Evolutionary conservation across 2,888 invertebrate species (phyloP), one percentile per base, ranked within the genome.

Genomic region (Linnaemya vulpina): DNA sequence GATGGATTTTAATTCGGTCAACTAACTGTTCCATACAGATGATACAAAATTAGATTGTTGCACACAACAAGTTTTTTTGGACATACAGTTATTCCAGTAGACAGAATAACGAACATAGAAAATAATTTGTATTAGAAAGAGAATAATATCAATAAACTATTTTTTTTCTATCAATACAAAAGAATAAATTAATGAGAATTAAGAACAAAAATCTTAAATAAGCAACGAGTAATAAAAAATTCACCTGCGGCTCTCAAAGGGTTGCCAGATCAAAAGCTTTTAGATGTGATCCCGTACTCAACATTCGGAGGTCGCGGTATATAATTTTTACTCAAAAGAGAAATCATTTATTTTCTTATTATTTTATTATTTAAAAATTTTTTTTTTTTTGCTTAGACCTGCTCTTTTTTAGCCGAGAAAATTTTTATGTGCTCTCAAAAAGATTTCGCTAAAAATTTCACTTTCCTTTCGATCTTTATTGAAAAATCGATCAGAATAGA

Each of bases 1-100:
- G 22, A 55, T 58, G 49, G 46, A 76, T 67, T 49, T 49, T 17
- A 80, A 80, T 65, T 58, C 65, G 79, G 79, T 73, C 79, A 80
- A 73, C 38, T 73, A 80, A 80, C 79, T 65, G 79, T 80, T 49
- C 11, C 15, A 2, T 1, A 51, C 7, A 38, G 8, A 43, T 30
- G 51, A 35, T 58, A 49, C 20, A 58, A 63, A 25, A 43, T 9
- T 9, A 22, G 38, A 49, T 49, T 60, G 38, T 49, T 60, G 38
- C 38, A 11, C 22, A 3, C 53, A 65, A 65, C 15, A 76, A 43
- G 17, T 22, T 58, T 55, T n/a, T 65, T 76, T 51, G 38, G 9
- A 22, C 22, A 70, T 51, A 68, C 77, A 62, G 77, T 77, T 76
- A 77, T 40, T 43, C 51, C 7, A 10, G 70, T 70, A 40, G 3